phyloP scores from a whole-genome alignment of 2,888 invertebrate genomes.

The Erebia ligea region DNA sequence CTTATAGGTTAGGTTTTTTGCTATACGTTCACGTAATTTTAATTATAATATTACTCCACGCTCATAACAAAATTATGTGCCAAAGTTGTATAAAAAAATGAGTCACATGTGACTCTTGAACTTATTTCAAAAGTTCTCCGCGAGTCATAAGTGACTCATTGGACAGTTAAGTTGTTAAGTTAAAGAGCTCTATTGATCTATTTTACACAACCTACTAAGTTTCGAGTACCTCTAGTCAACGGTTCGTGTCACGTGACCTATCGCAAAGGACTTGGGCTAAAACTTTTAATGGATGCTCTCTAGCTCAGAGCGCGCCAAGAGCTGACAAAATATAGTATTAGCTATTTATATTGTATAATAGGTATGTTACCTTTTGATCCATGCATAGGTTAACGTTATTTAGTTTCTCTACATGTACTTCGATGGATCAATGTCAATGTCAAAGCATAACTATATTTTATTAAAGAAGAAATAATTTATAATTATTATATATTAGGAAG shows the following conservation, averaged over 20 bases:
- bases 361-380: not conserved
- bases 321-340: slow-evolving; percentile 19
- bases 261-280: slow-evolving; percentile 36
- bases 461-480: no score
- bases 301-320: slow-evolving; percentile 33
- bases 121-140: no score
- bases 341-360: slow-evolving; percentile 16
- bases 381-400: slow-evolving; percentile 3
- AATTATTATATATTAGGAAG: no score
- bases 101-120: no score
- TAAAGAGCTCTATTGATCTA: not conserved
- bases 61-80: no score
- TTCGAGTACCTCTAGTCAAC: slow-evolving; percentile 9
- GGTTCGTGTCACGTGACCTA: slow-evolving; percentile 40
- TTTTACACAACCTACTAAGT: slow-evolving; percentile 10
- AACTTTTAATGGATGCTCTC: slow-evolving; percentile 44
- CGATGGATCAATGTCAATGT: not conserved
- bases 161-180: not conserved
- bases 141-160: no score
- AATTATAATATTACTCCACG: no score
- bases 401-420: not conserved
- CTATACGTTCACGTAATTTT: no score
- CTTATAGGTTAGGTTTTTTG: no score
- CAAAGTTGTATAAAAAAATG: no score
- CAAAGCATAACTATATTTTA: not conserved